These are phyloP conservation scores for Caenorhabditis briggsae DNA, from an alignment of 1,140 invertebrate genomes.

Conservation along the genomic window DNA sequence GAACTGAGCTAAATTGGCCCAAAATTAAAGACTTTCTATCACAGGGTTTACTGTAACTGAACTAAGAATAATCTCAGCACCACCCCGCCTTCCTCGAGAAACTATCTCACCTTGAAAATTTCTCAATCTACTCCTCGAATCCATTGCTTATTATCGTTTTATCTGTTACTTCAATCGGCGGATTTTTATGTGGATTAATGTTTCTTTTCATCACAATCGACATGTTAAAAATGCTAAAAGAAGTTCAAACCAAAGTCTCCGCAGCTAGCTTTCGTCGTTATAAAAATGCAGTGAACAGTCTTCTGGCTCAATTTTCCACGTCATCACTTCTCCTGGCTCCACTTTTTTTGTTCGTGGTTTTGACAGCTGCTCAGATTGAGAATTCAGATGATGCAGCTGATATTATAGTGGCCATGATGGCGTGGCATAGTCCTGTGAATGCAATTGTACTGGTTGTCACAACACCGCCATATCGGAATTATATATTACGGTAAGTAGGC, in stretches of 20 bases:
- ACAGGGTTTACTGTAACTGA: too few relatives aligned
- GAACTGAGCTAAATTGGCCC: too few relatives aligned
- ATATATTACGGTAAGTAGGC: background rate
- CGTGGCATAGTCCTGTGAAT: background rate
- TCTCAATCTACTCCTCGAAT: background rate
- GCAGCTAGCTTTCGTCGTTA: background rate
- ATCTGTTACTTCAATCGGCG: background rate
- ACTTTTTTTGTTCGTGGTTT: background rate
- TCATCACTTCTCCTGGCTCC: background rate
- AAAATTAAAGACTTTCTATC: too few relatives aligned
- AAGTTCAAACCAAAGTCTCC: constrained; percentile 14
- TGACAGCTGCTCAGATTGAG: background rate
- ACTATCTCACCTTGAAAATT: background rate
- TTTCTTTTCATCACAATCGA: background rate
- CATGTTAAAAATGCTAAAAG: background rate
- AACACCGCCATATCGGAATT: background rate
- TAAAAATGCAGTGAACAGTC: background rate
- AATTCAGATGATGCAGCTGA: background rate
- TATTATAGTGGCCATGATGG: background rate
- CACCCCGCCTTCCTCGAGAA: background rate
- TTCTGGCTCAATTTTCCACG: background rate
- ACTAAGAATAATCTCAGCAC: constrained; percentile 1
- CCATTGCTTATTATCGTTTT: background rate
- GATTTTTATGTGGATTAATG: background rate
- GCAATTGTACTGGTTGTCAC: background rate